Evolutionary conservation across 2,797 vertebrate species (phyloP), one percentile per base, ranked within the genome.

Genomic region (Brachyrhaphis roseni): DNA sequence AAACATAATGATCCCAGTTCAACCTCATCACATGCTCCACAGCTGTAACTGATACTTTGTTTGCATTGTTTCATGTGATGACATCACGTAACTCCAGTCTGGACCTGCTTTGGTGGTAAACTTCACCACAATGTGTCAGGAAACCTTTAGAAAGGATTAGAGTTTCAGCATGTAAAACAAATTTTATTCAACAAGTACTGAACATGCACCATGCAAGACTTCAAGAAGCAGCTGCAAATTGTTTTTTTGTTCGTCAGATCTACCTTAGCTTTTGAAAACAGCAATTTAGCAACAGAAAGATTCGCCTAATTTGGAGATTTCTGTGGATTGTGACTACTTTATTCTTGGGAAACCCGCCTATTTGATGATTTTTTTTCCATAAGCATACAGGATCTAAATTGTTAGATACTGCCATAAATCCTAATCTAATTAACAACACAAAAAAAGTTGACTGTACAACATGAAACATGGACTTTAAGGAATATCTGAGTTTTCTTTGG

Each of bases 391-490:
- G 20, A 10, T 53, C 8, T 53, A 1, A 74, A 47, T 6, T 49
- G 15, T 16, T 49, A 49, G 47, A 49, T 20, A 7, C 5, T 7
- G 1, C 16, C 47, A 18, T 18, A 26, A 45, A 70, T 34, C 55
- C 5, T 18, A 45, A 72, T 57, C 53, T n/a, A 28, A 36, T 26
- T n/a, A 5, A 6, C 77, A 79, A 90, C 88, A 79, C 89, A 88
- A 91, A 77, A 77, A 12, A 49, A 28, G 72, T 34, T 85, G 84
- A 93, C 87, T 79, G 79, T 78, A 81, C 78, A 89, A 87, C 87
- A 89, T 92, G 92, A 95, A 92, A 81, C 70, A 15, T 23, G 49
- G 36, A 89, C 83, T 80, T 78, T 87, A 80, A 78, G 73, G 72
- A 77, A 70, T 23, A 49, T 34, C 23, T 7, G 75, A 47, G 62